Evolutionary conservation across 2,888 invertebrate species (phyloP), one percentile per base, ranked within the genome.

Genomic region (Sceliomorpha sp.): DNA sequence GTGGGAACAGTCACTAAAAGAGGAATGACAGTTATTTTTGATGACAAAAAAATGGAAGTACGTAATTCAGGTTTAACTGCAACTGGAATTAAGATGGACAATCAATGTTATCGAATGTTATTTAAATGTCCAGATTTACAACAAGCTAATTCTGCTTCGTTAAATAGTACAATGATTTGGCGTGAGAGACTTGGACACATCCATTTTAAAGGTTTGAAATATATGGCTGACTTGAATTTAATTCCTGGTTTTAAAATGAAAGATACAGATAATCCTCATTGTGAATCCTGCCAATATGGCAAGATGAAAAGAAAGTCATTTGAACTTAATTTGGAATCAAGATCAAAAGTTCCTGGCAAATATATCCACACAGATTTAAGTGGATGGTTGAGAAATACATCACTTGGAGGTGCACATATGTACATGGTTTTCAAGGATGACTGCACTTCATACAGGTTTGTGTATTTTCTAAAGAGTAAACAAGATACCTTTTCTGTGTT

Each of bases 371-470:
- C 64, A 0, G 73, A 77, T 36, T 51, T 77, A 1, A 73, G 74
- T 62, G 73, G 74, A 12, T 66, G 69, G n/a, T 72, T 77, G 71
- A 27, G 39, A 3, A 44, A 39, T n/a, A 36, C 51, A 40, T 75
- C 74, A n/a, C 17, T 66, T 6, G 72, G 67, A 7, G 70, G 32
- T 0, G 17, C 40, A 7, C 31, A 24, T 10, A 40, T 40, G n/a
- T 51, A 31, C n/a, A 5, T 32, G 2, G 3, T 47, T 1, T 47
- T 47, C 10, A 47, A 47, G 17, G 47, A 34, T 13, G 47, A 47
- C 1, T 24, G 40, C 20, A 12, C 53, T 0, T 7, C 10, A 1
- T 53, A 24, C 14, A 14, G 53, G 8, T 29, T 29, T 10, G 26
- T 42, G 12, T 53, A 53, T 32, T 53, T 53, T 42, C 15, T 53